Evolutionary conservation across 2,113 vertebrate genomes (phyloP).

Genomic region (Gavialis gangeticus): DNA sequence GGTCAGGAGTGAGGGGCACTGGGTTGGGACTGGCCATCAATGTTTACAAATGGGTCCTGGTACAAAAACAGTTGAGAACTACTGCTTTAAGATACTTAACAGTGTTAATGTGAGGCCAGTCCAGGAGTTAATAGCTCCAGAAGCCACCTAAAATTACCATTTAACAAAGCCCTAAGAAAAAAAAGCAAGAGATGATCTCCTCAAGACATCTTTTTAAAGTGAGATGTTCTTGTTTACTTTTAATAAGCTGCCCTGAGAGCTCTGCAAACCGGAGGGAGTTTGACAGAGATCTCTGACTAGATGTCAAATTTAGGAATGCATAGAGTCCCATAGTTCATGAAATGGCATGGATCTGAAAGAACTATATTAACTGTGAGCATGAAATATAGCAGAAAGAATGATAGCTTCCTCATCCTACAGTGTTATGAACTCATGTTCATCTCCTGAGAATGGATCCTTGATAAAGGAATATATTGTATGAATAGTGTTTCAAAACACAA

Average conservation of each 20-base stretch:
- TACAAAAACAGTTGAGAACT: no score
- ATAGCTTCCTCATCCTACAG: neutral
- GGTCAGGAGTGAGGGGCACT: no score
- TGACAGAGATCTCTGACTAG: neutral
- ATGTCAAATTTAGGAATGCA: neutral
- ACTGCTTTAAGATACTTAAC: no score
- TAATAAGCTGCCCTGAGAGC: neutral
- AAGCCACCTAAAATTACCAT: neutral
- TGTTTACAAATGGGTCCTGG: no score
- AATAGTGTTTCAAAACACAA: neutral
- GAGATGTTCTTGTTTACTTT: neutral
- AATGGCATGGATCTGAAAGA: neutral
- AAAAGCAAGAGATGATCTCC: neutral
- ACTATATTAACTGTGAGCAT: neutral
- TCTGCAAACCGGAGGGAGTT: neutral
- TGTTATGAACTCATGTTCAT: rapidly evolving
- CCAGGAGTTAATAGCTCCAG: no score
- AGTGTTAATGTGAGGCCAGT: no score
- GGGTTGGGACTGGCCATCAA: no score
- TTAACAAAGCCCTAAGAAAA: neutral
- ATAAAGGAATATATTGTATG: neutral
- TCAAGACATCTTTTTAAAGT: neutral
- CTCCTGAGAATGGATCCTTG: neutral
- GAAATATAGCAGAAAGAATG: neutral
- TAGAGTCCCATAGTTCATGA: neutral